phyloP scores from a whole-genome alignment of 1,140 invertebrate genomes.

The Hyphantria cunea region DNA sequence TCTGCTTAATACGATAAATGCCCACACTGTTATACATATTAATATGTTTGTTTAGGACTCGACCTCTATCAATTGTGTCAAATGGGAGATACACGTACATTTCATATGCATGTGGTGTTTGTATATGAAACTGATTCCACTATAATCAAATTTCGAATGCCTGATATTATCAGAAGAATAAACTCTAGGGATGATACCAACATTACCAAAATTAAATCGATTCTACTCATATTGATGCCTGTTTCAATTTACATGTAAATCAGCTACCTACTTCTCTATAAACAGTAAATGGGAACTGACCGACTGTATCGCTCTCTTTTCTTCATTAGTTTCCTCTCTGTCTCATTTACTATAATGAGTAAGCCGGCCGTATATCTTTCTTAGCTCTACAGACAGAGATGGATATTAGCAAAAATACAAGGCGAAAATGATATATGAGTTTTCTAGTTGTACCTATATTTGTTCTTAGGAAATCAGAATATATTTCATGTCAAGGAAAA shows the following conservation, averaged over 20 bases:
- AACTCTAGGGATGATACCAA: neutral
- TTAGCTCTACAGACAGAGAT: too few species aligned
- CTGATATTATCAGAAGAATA: constrained; percentile 11
- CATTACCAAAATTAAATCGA: constrained; percentile 23
- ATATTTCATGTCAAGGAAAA: too few species aligned
- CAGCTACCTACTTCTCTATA: constrained; percentile 13
- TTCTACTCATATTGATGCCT: constrained; percentile 44
- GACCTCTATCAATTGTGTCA: neutral
- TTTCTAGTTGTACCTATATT: too few species aligned
- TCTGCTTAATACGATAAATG: neutral
- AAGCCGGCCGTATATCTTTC: too few species aligned
- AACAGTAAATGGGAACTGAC: neutral
- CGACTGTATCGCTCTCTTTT: neutral
- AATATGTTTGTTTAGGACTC: neutral
- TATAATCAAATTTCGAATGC: constrained; percentile 12
- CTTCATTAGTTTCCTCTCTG: neutral
- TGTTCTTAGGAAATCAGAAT: too few species aligned
- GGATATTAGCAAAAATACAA: too few species aligned
- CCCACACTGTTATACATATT: neutral
- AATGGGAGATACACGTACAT: neutral
- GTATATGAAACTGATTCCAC: constrained; percentile 4
- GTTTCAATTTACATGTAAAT: constrained; percentile 50
- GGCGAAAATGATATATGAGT: too few species aligned
- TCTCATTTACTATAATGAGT: neutral
- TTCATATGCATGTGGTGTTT: neutral